Conservation (phyloP, 2,888 invertebrate species). For the Thecocarcelia acutangulata region DNA sequence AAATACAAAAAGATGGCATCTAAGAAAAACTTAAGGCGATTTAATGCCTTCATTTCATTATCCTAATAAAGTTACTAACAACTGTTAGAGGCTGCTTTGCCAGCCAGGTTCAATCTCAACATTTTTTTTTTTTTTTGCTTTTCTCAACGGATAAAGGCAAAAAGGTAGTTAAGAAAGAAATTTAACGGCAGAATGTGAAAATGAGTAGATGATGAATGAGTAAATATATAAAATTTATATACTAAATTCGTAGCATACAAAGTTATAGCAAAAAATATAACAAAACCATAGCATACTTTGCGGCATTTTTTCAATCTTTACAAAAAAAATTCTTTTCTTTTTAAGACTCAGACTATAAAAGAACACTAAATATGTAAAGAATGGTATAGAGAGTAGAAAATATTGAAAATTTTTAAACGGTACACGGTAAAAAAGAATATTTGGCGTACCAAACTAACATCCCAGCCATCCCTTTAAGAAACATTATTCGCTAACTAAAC, state of each 20-base stretch:
- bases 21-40: slow-evolving; percentile 55
- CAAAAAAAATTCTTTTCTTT: background rate
- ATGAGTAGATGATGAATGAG: slow-evolving; percentile 5
- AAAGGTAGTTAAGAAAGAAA: background rate
- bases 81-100: slow-evolving; percentile 6
- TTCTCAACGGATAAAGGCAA: background rate
- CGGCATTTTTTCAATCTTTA: background rate
- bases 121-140: too few relatives aligned
- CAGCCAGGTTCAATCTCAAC: background rate
- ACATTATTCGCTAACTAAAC: too few relatives aligned
- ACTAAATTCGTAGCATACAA: slow-evolving; percentile 25
- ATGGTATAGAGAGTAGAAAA: slow-evolving; percentile 26
- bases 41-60: slow-evolving; percentile 56
- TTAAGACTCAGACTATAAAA: background rate
- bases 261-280: background rate
- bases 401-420: slow-evolving; percentile 52
- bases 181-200: slow-evolving; percentile 4
- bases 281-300: slow-evolving; percentile 33
- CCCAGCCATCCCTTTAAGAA: too few relatives aligned
- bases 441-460: too few relatives aligned
- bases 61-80: slow-evolving; percentile 60
- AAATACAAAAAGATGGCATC: slow-evolving; percentile 1
- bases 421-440: background rate
- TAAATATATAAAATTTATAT: slow-evolving; percentile 3
- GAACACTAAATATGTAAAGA: slow-evolving; percentile 5